phyloP scores from a whole-genome alignment of 2,113 vertebrate genomes.

The Xenotilapia caudafasciata region DNA sequence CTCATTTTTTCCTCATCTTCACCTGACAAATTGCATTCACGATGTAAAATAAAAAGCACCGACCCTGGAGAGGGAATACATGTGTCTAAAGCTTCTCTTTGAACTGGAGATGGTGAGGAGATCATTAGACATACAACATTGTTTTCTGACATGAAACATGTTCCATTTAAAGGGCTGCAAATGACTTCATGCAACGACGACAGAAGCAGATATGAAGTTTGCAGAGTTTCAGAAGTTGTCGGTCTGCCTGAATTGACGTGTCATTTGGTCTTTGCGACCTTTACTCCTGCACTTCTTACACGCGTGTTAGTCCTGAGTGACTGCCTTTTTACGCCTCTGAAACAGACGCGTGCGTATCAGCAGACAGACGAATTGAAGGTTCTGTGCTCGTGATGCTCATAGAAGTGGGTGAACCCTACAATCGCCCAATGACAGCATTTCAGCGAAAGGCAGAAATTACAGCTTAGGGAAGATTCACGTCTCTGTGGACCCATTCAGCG shows the following conservation, averaged over 20 bases:
- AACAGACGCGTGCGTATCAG: not conserved
- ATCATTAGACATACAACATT: slow-evolving; percentile 47
- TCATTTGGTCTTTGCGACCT: not conserved
- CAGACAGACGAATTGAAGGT: slow-evolving; percentile 12
- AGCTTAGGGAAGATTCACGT: not conserved
- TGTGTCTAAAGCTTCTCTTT: slow-evolving; percentile 56
- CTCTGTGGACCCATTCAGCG: not conserved
- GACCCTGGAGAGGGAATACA: slow-evolving; percentile 44
- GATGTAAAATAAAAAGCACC: slow-evolving; percentile 42
- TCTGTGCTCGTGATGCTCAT: not conserved
- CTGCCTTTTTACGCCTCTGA: not conserved
- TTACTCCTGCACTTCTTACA: not conserved
- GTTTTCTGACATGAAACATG: slow-evolving; percentile 38
- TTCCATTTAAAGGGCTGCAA: slow-evolving; percentile 1
- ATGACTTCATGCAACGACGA: not conserved
- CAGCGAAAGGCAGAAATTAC: slow-evolving; percentile 15
- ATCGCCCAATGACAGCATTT: slow-evolving; percentile 21
- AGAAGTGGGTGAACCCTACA: slow-evolving; percentile 25
- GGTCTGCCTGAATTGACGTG: not conserved
- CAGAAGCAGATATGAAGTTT: slow-evolving; percentile 5
- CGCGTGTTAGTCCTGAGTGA: not conserved
- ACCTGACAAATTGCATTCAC: slow-evolving; percentile 65
- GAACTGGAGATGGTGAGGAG: slow-evolving; percentile 37
- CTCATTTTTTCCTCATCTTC: slow-evolving; percentile 55
- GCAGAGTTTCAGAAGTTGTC: slow-evolving; percentile 5